Base-by-base conservation (phyloP, 2,797 vertebrate genomes). In the Brachymystax lenok region DNA sequence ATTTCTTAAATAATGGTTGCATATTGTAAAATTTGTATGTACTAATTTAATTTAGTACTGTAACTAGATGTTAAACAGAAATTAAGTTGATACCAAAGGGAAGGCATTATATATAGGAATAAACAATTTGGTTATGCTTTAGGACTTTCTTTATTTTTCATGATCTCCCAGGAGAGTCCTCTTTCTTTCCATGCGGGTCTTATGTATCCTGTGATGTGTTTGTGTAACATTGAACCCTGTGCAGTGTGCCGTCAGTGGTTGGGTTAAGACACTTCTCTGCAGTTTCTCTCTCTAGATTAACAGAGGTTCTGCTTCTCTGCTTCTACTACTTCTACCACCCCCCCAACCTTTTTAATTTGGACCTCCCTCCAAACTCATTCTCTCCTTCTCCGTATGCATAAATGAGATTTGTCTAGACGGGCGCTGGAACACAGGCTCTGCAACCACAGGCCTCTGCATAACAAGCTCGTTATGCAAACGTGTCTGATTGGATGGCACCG, bases 401-500 rank as follows among this genome's bases (percentile, higher is more conserved):
- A 94, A 93, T 92, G 93, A 93, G 92, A 93, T 93, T 95, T 93
- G 93, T 95, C 94, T 95, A 95, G 94, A 95, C 94, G 87, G 87
- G 85, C 84, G 85, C 86, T 86, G 89, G 87, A 91, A 91, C 90
- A 84, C 87, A 86, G 83, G 90, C 92, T 90, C 92, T 90, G 91
- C 94, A 92, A 92, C 90, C 90, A 92, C 90, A 88, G 92, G 92
- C 90, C 91, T 90, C 91, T 91, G 91, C 93, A 93, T 94, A 94
- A 94, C 91, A 91, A 93, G 94, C 93, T 95, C 90, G 92, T 95
- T 94, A 95, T 94, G 94, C 93, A 94, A 94, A 95, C 89, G 90
- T 68, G n/a, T 89, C 86, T 95, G 94, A 95, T 95, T 94, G 93
- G 93, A 92, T 93, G 92, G 92, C 90, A 75, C 85, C 3, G 83